Conservation (phyloP, 2,797 vertebrate genomes). For the Rhynchonycteris naso region DNA sequence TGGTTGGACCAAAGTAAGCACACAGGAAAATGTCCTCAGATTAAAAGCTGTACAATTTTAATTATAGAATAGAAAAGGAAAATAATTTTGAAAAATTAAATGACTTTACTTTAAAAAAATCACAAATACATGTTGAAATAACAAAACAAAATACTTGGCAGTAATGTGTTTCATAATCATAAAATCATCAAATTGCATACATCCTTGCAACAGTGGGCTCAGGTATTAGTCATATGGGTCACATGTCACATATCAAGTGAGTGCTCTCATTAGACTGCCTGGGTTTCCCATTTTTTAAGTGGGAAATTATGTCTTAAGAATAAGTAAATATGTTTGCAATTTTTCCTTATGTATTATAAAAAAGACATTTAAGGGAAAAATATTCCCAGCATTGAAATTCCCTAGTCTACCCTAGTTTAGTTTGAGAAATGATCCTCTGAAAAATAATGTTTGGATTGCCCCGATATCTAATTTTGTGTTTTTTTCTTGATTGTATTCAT, state of each 20-base stretch:
- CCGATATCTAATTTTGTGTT: conserved; percentile 35
- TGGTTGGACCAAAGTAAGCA: background rate
- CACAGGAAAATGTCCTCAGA: conserved; percentile 12
- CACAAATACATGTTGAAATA: conserved; percentile 17
- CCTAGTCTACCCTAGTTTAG: background rate
- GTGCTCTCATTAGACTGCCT: background rate
- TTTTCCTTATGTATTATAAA: conserved; percentile 39
- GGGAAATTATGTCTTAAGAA: conserved; percentile 33
- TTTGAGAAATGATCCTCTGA: conserved; percentile 36
- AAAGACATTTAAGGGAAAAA: conserved; percentile 33
- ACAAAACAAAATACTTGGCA: conserved; percentile 17
- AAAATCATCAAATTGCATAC: background rate
- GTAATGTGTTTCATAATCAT: background rate
- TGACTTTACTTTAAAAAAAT: conserved; percentile 45
- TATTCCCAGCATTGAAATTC: conserved; percentile 29
- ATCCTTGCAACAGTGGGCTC: background rate
- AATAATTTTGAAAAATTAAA: conserved; percentile 25
- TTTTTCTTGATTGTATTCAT: conserved; percentile 43
- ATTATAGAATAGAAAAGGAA: background rate
- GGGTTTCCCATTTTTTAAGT: conserved; percentile 43
- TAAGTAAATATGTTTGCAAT: background rate
- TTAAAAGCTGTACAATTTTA: background rate
- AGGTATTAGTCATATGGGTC: background rate
- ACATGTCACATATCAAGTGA: background rate
- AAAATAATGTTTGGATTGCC: conserved; percentile 12